Evolutionary conservation across 2,888 invertebrate species (phyloP), one percentile per base, ranked within the genome.

Genomic region (Antitype chi): DNA sequence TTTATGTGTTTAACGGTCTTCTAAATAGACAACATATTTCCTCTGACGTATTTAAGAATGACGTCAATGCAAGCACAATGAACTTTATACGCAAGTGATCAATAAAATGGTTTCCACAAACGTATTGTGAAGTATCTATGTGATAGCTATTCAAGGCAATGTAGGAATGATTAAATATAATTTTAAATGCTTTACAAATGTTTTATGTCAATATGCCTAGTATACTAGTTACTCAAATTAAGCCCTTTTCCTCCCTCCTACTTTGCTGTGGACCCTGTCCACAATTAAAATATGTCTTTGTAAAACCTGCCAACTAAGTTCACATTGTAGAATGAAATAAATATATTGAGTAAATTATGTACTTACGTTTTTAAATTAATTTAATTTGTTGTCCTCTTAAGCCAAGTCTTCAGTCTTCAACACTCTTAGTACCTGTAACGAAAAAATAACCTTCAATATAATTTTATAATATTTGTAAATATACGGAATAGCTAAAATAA

Each of bases 331-430:
- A 25, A 15, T 57, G 15, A 15, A 57, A 15, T 17, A n/a, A n/a
- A n/a, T 55, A 13, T 55, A 55, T n/a, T 55, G 13, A n/a, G n/a
- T 55, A 28, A 28, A 53, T 9, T 32, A 15, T 53, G 6, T 72
- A 88, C 88, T 88, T 84, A 88, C 88, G 66, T 85, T 38, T 85
- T 38, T 57, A 73, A 76, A 76, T 76, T 57, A 53, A 71, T 76
- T 70, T 81, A 69, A 52, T 81, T 74, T 66, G 76, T 13, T 47
- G 76, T 77, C 71, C 55, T 71, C 75, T 76, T 76, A 84, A 80
- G 68, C 70, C 76, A 71, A 74, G 85, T 76, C 76, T 87, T 91
- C 90, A 91, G 91, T 91, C 90, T 91, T 91, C 89, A 85, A 84
- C 81, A 80, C 81, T 81, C 79, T 82, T 82, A 74, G 78, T 85